Evolutionary conservation across 2,888 invertebrate genomes (phyloP), one percentile per base, ranked within the genome.

Genomic region (Tridacna gigas): DNA sequence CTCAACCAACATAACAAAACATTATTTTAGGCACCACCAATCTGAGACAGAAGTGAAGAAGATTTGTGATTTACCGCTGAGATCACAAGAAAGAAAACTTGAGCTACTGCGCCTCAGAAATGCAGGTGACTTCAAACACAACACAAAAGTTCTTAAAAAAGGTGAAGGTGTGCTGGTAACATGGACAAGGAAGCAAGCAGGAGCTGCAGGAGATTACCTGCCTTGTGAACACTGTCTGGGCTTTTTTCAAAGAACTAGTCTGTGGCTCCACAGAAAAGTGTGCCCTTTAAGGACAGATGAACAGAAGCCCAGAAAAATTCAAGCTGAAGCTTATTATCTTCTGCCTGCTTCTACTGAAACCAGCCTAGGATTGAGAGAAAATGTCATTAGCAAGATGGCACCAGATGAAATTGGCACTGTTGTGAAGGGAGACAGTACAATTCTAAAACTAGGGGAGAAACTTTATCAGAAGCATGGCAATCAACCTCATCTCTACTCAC

Each of bases 121-220:
- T 47, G 78, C 84, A 45, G 80, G 84, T 4, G 80, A 84, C 28
- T 84, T 74, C 60, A 66, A 80, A 51, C 77, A 84, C 65, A 84
- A 84, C 65, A 74, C 60, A 15, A 61, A 69, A 47, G 84, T 80
- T 69, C n/a, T 84, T 13, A 80, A 78, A 61, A 63, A 67, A 22
- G 84, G 80, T 28, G 47, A 80, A 48, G 84, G 84, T 51, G 47
- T 22, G 20, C 20, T 84, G 7, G 78, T 78, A 26, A 74, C 77
- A 0, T 63, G 51, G 13, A 25, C 74, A 37, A 78, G 80, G 65
- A 77, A 74, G 18, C n/a, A n/a, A 18, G 56, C 13, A 26, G 69
- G 5, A 37, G n/a, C 37, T 15, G 15, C 22, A 25, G 28, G 4
- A 48, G 15, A 79, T 60, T n/a, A 74, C 22, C 56, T 28, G 18